Percentiles rank a stretch among this genome's conserved stretches.
Evolutionary conservation across 2,888 invertebrate genomes (phyloP).

Genomic region (Calameuta filiformis): DNA sequence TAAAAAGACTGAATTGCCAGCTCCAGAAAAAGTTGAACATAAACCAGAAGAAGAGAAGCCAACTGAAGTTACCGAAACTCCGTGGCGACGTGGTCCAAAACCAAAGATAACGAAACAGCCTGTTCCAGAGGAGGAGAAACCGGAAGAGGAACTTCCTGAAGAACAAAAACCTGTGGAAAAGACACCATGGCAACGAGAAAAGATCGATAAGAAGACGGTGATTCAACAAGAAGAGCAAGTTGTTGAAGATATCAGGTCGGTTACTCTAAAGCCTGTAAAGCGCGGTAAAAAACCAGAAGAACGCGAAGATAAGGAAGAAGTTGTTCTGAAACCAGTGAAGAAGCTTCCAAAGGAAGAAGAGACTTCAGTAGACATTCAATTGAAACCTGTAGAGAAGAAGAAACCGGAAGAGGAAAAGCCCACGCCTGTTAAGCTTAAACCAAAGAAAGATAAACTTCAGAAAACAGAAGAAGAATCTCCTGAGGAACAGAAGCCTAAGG

Average conservation of each 20-base stretch:
- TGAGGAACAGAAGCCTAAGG: slow-evolving; percentile 28
- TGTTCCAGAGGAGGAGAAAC: slow-evolving; percentile 28
- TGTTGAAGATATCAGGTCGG: slow-evolving; percentile 20
- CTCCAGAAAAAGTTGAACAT: slow-evolving; percentile 62
- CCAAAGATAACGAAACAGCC: slow-evolving; percentile 27
- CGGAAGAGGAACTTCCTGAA: slow-evolving; percentile 38
- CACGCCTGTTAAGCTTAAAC: slow-evolving; percentile 25
- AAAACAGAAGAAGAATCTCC: slow-evolving; percentile 23
- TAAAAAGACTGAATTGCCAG: slow-evolving; percentile 57
- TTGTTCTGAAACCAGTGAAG: slow-evolving; percentile 24
- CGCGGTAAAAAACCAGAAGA: slow-evolving; percentile 32
- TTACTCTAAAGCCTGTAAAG: slow-evolving; percentile 35
- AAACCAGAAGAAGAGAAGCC: slow-evolving; percentile 62
- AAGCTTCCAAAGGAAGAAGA: slow-evolving; percentile 28
- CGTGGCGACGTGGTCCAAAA: slow-evolving; percentile 47
- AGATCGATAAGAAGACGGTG: slow-evolving; percentile 52
- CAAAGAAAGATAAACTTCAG: slow-evolving; percentile 20
- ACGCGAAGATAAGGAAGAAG: slow-evolving; percentile 35
- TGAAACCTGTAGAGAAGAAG: slow-evolving; percentile 40
- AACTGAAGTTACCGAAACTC: slow-evolving; percentile 55
- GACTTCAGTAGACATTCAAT: slow-evolving; percentile 31
- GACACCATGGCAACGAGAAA: slow-evolving; percentile 58
- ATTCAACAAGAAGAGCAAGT: slow-evolving; percentile 33
- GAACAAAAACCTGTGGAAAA: slow-evolving; percentile 35
- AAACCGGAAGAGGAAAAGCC: slow-evolving; percentile 29